phyloP scores from a whole-genome alignment of 2,113 vertebrate genomes.

The Acrocephalus kingi region DNA sequence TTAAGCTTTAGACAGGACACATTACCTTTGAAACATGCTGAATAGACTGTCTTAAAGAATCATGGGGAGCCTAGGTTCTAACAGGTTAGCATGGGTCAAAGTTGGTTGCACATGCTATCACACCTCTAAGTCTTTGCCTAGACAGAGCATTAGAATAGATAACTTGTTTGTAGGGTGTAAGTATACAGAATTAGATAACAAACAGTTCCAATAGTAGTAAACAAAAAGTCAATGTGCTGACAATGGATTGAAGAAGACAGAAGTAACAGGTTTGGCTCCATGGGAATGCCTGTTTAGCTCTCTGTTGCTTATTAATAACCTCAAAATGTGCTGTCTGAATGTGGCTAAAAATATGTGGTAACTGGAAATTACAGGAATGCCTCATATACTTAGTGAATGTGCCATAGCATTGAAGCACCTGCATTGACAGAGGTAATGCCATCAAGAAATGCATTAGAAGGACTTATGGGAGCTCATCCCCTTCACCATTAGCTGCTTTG shows the following conservation, averaged over 20 bases:
- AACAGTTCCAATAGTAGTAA: neutral
- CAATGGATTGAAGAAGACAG: conserved; percentile 9
- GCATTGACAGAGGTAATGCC: neutral
- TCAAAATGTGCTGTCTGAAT: neutral
- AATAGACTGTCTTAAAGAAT: neutral
- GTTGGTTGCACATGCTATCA: neutral
- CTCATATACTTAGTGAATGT: neutral
- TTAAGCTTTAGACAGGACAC: conserved; percentile 25
- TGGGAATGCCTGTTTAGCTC: neutral
- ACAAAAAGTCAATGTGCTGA: conserved; percentile 13
- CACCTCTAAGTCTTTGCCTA: conserved; percentile 49
- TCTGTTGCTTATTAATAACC: conserved; percentile 1
- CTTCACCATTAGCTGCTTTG: neutral
- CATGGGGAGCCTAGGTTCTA: neutral
- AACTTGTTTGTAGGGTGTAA: conserved; percentile 14
- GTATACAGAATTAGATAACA: conserved; percentile 39
- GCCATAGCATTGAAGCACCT: neutral
- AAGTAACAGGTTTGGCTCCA: neutral
- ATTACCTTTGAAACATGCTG: neutral
- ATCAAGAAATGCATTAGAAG: neutral
- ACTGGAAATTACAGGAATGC: neutral
- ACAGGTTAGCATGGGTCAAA: conserved; percentile 25
- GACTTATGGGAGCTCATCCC: neutral
- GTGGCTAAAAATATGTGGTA: neutral
- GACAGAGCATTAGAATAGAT: conserved; percentile 37